Conservation (phyloP, 2,113 vertebrate genomes). For the Cervus canadensis region DNA sequence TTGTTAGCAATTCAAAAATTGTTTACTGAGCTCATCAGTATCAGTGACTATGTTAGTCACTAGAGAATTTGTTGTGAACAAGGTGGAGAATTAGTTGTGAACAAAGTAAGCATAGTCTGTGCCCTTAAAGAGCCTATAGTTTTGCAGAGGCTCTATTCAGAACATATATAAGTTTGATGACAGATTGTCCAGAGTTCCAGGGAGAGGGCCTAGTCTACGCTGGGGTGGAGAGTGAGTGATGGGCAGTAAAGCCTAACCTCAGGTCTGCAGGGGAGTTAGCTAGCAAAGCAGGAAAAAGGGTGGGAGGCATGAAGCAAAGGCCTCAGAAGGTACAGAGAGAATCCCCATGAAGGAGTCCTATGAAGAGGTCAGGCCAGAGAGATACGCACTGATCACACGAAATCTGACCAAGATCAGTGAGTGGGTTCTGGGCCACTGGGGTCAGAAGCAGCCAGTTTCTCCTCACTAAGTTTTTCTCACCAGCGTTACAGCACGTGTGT, state of each 20-base stretch:
- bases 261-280: neutral
- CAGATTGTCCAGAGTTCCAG: neutral
- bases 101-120: neutral
- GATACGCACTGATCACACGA: neutral
- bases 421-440: neutral
- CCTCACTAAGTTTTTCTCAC: neutral
- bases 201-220: neutral
- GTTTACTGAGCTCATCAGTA: neutral
- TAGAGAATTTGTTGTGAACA: neutral
- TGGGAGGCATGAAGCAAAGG: neutral
- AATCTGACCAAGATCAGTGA: neutral
- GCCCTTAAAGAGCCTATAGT: neutral
- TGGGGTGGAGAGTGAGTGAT: neutral
- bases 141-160: neutral
- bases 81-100: neutral
- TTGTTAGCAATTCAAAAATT: neutral
- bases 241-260: neutral
- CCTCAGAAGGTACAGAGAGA: neutral
- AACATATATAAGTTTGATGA: neutral
- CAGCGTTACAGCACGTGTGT: neutral
- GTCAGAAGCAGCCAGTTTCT: neutral
- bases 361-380: neutral
- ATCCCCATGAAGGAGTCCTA: neutral
- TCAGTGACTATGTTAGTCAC: neutral
- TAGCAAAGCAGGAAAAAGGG: accelerated